Evolutionary conservation across 23 tunicate genomes (phyloP).

Genomic region (Styela clava): DNA sequence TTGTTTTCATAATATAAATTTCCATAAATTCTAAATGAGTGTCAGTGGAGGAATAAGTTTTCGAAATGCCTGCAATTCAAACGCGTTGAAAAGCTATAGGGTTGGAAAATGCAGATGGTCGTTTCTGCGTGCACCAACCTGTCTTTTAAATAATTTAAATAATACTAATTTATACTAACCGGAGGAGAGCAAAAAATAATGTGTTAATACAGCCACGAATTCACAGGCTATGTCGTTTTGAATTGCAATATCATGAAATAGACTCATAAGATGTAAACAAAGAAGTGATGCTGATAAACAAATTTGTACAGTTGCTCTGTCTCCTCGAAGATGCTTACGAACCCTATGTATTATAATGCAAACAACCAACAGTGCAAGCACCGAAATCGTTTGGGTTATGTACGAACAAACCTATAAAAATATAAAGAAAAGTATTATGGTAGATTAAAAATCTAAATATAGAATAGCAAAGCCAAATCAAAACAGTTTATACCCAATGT

Average conservation of each 20-base stretch:
- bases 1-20: no score
- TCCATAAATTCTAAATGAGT: no score
- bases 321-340: neutral
- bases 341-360: neutral
- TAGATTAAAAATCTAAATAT: no score
- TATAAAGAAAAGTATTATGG: no score
- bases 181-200: constrained; percentile 20
- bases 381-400: constrained; percentile 17
- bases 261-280: constrained; percentile 2
- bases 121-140: no score
- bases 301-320: constrained; percentile 11
- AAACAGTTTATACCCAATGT: no score
- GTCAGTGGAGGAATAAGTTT: no score
- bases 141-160: no score
- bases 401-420: constrained; percentile 21
- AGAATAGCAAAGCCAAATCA: no score
- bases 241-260: constrained; percentile 29
- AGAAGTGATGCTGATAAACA: constrained; percentile 3
- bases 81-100: no score
- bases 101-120: no score
- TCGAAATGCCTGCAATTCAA: no score
- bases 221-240: constrained; percentile 11
- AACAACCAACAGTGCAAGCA: constrained; percentile 4
- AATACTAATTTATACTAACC: constrained; percentile 12
- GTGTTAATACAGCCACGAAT: constrained; percentile 1